Base-by-base conservation (phyloP, 2,113 vertebrate genomes). In the Pteropus alecto region DNA sequence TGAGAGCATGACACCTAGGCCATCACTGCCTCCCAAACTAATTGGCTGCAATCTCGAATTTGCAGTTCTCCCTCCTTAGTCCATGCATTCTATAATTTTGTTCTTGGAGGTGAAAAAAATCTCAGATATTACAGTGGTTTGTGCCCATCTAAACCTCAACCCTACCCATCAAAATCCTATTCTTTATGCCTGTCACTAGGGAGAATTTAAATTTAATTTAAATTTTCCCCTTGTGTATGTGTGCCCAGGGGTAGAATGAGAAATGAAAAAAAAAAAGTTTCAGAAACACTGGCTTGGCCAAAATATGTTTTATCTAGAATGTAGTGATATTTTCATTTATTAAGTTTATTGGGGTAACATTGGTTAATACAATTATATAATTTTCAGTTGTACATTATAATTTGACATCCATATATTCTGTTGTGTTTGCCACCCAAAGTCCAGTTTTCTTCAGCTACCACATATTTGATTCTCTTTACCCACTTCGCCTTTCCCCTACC, bases 191-290 rank as follows among this genome's bases (percentile, higher is more conserved):
- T 89, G 8, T 81, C 56, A 82, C 58, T 82, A 65, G 28, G 84
- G 63, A 79, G 33, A 89, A 90, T 70, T 78, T 90, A n/a, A 90
- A 68, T 93, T 90, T 51, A 90, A 89, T 61, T 46, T 86, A 86
- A 30, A 67, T 26, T 46, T 58, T 77, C 60, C 43, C 30, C 14
- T 67, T 73, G 7, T 84, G 38, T 54, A 26, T 61, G 60, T 28
- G 60, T 28, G 41, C 19, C 16, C 28, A 15, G n/a, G 30, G 43
- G 26, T 18, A 51, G 3, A 6, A 81, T 71, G 13, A 14, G 13
- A 51, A 71, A 94, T 33, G 5, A 51, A 51, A 51, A 51, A 76
- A 70, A 76, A 60, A 61, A 71, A 33, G 6, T 58, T 76, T 90
- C 33, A 58, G 26, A 65, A 65, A 81, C 54, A 54, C 58, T 87